These are phyloP conservation scores for Phalera bucephala DNA, from an alignment of 2,888 invertebrate genomes.

Conservation along the genomic window DNA sequence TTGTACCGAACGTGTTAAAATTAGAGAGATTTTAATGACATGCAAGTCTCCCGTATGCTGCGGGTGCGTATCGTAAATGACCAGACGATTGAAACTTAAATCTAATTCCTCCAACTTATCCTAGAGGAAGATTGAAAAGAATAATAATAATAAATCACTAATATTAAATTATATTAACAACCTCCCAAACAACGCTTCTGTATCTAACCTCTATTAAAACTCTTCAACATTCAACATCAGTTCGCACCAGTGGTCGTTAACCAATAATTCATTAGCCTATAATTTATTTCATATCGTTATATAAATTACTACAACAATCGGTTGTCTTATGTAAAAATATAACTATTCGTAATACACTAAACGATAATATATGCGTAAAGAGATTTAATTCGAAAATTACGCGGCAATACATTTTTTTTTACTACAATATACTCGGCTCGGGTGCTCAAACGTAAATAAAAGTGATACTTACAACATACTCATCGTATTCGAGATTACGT, in stretches of 20 bases:
- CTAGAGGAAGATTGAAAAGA: constrained; percentile 53
- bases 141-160: constrained; percentile 46
- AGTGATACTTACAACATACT: constrained; percentile 1
- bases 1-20: constrained; percentile 51
- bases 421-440: constrained; percentile 9
- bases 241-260: constrained; percentile 78
- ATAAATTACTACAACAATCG: constrained; percentile 52
- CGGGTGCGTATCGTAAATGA: constrained; percentile 43
- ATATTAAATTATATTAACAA: constrained; percentile 65
- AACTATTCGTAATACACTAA: constrained; percentile 41
- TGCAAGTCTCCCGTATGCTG: constrained; percentile 23
- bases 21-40: constrained; percentile 68
- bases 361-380: constrained; percentile 12
- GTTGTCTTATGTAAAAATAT: constrained; percentile 73
- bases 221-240: constrained; percentile 80
- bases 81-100: constrained; percentile 50
- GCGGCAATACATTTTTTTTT: constrained; percentile 17
- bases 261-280: constrained; percentile 54
- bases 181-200: constrained; percentile 66
- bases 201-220: constrained; percentile 76
- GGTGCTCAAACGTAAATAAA: constrained; percentile 1
- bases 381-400: constrained; percentile 9
- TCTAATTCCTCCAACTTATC: constrained; percentile 38
- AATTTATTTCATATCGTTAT: constrained; percentile 39
- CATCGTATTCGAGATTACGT: constrained; percentile 19